A percentile compares a stretch with the other conserved stretches of the same genome.
These are phyloP conservation scores for Epicampocera succincta DNA, from an alignment of 2,888 invertebrate species.

Conservation along the genomic window DNA sequence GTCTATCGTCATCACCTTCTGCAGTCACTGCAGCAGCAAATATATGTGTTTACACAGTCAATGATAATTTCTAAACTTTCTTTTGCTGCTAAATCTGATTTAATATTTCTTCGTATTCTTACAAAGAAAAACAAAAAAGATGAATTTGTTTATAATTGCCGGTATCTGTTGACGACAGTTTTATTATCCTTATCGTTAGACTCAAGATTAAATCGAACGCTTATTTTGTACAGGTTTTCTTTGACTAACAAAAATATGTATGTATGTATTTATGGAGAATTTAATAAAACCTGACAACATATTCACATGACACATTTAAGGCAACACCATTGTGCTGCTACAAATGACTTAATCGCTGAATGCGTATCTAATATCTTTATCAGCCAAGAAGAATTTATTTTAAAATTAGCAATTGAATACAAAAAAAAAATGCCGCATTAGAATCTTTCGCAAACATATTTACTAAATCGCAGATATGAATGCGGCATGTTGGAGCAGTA, in stretches of 20 bases:
- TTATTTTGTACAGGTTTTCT: conserved; percentile 14
- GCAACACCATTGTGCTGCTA: conserved; percentile 3
- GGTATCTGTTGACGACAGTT: conserved; percentile 55
- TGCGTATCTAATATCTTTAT: conserved; percentile 17
- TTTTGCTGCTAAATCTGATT: background rate
- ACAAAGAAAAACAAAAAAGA: too few relatives aligned
- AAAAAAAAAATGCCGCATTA: conserved; percentile 62
- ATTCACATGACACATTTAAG: background rate
- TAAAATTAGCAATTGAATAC: conserved; percentile 35
- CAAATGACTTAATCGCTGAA: conserved; percentile 30
- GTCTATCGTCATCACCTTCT: too few relatives aligned
- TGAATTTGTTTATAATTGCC: conserved; percentile 7
- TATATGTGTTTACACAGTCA: too few relatives aligned
- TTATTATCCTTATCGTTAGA: conserved; percentile 13
- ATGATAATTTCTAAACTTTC: background rate
- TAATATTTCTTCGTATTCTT: background rate
- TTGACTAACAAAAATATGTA: background rate
- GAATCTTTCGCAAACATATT: conserved; percentile 29
- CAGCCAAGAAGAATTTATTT: conserved; percentile 42
- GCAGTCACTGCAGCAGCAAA: too few relatives aligned
- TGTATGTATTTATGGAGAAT: conserved; percentile 17
- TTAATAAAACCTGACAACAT: background rate
- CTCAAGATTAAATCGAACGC: conserved; percentile 28
- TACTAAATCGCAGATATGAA: conserved; percentile 55
- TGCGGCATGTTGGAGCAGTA: conserved; percentile 56